A percentile compares a stretch with the other conserved stretches of the same genome.
Conservation (phyloP, 2,888 invertebrate species). For the Sycophila texana region DNA sequence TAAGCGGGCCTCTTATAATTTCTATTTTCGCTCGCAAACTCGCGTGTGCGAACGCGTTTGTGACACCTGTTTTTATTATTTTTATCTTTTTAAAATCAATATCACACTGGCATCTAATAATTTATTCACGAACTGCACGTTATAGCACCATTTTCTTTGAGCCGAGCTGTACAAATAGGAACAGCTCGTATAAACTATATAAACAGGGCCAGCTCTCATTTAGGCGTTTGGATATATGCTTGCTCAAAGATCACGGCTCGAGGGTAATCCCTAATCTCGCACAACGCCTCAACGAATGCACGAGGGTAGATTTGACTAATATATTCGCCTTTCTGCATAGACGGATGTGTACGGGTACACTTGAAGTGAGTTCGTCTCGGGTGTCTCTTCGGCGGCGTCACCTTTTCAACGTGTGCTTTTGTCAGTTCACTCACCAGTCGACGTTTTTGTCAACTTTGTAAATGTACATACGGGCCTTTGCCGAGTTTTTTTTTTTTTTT, state of each 20-base stretch:
- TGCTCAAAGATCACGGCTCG: conserved; percentile 6
- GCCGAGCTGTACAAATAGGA: conserved; percentile 7
- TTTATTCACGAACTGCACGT: no score
- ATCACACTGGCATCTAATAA: no score
- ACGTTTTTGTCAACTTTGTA: conserved; percentile 14
- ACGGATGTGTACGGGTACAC: no score
- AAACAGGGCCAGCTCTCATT: neutral
- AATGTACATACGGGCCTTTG: neutral
- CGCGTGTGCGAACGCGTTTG: no score
- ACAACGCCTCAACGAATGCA: conserved; percentile 14
- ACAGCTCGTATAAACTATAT: neutral
- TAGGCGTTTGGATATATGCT: neutral
- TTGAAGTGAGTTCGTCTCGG: neutral
- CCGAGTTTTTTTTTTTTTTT: no score
- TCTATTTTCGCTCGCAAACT: no score
- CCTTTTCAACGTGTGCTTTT: neutral
- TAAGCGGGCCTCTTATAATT: no score
- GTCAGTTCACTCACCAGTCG: neutral
- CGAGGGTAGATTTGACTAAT: conserved; percentile 3
- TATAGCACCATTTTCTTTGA: neutral
- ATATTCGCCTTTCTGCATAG: neutral
- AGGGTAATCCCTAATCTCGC: conserved; percentile 22
- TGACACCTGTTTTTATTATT: no score
- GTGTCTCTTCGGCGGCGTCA: neutral
- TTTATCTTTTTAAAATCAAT: no score